Percentiles rank a stretch among this genome's conserved stretches.
Conservation (phyloP, 64 coral and sea anemone species). For the Catalaphyllia jardinei region DNA sequence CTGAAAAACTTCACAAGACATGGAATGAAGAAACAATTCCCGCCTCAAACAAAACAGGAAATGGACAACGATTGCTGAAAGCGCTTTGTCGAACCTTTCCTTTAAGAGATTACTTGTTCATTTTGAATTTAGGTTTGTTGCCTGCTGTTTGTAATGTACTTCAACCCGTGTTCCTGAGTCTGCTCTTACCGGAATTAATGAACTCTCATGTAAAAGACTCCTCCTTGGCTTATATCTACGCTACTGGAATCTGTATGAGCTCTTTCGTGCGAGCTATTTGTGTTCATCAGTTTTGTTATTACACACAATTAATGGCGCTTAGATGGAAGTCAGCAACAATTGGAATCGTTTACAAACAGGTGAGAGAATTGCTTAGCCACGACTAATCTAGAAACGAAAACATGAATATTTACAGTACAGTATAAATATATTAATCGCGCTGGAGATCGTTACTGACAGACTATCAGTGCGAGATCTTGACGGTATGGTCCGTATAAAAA, state of each 20-base stretch:
- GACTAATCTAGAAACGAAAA: too few relatives aligned
- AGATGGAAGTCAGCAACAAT: slow-evolving; percentile 54
- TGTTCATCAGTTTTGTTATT: slow-evolving; percentile 2
- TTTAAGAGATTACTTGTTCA: not conserved
- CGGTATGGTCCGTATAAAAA: too few relatives aligned
- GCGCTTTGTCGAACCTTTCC: not conserved
- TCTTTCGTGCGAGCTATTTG: slow-evolving; percentile 8
- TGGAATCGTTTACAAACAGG: slow-evolving; percentile 56
- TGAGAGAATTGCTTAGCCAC: too few relatives aligned
- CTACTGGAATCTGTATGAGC: slow-evolving; percentile 41
- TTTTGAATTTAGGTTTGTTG: not conserved
- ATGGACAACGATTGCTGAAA: not conserved
- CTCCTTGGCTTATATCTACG: slow-evolving; percentile 33
- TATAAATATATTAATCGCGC: too few relatives aligned
- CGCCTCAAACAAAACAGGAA: too few relatives aligned
- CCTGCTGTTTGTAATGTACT: not conserved
- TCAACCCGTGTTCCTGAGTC: not conserved
- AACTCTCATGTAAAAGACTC: not conserved
- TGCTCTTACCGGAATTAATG: not conserved
- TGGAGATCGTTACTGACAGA: too few relatives aligned
- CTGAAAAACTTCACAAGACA: not conserved
- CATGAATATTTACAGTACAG: too few relatives aligned
- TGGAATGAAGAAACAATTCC: not conserved
- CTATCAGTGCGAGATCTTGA: too few relatives aligned
- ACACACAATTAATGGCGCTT: not conserved